Percentiles rank a stretch among this genome's conserved stretches.
Conservation (phyloP, 2,113 vertebrate species). For the Chlamydotis undulata region DNA sequence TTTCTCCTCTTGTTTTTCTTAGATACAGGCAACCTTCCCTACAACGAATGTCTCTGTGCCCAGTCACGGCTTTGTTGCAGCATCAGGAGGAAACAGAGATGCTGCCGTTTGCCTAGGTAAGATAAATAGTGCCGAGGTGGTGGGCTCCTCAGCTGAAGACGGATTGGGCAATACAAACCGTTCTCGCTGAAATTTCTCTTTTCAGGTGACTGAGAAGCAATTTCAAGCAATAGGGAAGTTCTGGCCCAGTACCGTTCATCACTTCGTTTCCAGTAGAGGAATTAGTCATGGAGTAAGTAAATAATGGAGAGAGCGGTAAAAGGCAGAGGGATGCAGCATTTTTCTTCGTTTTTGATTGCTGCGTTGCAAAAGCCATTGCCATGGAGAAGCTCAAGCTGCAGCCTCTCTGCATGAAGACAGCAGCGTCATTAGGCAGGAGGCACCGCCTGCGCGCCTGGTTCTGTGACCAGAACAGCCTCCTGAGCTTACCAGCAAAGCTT, state of each 20-base stretch:
- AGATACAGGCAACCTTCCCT: neutral
- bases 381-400: neutral
- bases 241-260: neutral
- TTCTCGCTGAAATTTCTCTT: slow-evolving; percentile 13
- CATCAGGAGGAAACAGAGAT: neutral
- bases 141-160: neutral
- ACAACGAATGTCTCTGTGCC: neutral
- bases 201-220: slow-evolving; percentile 26
- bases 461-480: neutral
- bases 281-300: slow-evolving; percentile 9
- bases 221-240: slow-evolving; percentile 1
- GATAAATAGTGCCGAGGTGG: neutral
- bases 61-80: neutral
- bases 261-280: neutral
- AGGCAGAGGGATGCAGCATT: neutral
- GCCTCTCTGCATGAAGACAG: neutral
- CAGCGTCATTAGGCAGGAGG: neutral
- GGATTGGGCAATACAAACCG: neutral
- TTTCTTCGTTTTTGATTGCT: neutral
- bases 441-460: neutral
- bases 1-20: neutral
- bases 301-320: neutral
- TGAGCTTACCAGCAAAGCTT: neutral
- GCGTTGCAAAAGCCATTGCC: neutral
- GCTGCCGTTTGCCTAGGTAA: neutral